Percentiles rank a stretch among this genome's conserved stretches.
Evolutionary conservation across 2,888 invertebrate species (phyloP).

Genomic region (Parasteatoda lunata): DNA sequence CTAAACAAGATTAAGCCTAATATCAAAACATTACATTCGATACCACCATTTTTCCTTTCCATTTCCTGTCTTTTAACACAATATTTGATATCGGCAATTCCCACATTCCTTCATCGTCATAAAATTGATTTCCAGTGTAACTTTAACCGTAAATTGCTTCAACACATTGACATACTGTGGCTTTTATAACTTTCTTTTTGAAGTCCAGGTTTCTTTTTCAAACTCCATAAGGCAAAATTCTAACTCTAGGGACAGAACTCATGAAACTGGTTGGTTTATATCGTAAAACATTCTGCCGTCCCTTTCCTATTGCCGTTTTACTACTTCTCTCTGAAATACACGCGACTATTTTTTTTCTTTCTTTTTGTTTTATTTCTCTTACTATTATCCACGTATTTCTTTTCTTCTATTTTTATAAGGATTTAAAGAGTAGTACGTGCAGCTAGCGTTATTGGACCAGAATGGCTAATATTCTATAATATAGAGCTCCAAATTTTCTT

Average conservation of each 20-base stretch:
- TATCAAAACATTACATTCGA: too few species aligned
- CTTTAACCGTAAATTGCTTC: constrained; percentile 59
- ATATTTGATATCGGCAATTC: constrained; percentile 40
- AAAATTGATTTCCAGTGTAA: constrained; percentile 62
- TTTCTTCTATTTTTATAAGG: constrained; percentile 32
- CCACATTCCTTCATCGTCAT: constrained; percentile 39
- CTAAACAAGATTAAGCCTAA: too few species aligned
- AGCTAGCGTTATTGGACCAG: constrained; percentile 28
- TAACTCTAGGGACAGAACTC: constrained; percentile 29
- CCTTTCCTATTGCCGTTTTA: constrained; percentile 62
- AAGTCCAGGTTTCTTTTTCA: background rate
- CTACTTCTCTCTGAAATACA: constrained; percentile 56
- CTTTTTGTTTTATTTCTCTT: constrained; percentile 40
- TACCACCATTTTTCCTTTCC: background rate
- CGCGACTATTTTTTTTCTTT: constrained; percentile 47
- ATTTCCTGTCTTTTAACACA: constrained; percentile 8
- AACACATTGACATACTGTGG: constrained; percentile 63
- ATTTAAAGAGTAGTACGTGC: constrained; percentile 55
- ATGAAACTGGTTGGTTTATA: constrained; percentile 52
- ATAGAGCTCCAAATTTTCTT: constrained; percentile 12
- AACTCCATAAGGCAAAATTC: constrained; percentile 20
- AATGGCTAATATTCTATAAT: constrained; percentile 56
- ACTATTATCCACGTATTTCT: constrained; percentile 38
- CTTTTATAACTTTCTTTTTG: constrained; percentile 56
- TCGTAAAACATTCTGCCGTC: constrained; percentile 56